Evolutionary conservation across 2,888 invertebrate species (phyloP), one percentile per base, ranked within the genome.

Genomic region (Eulithis testata): DNA sequence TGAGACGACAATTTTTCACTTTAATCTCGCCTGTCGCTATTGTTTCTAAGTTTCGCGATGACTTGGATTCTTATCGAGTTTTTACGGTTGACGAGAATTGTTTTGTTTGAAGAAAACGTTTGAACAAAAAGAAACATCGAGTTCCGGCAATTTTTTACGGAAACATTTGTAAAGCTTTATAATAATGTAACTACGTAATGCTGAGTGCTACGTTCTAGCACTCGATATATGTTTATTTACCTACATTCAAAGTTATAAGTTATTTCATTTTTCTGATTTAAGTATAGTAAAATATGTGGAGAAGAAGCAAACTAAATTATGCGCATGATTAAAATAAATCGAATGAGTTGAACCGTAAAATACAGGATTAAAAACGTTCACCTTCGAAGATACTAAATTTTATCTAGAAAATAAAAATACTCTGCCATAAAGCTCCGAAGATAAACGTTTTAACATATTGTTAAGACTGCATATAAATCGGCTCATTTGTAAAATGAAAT

Each of bases 391-490:
- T 14, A 40, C 9, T 66, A 60, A 52, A 63, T 60, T 50, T 51
- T 56, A 74, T 77, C 72, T 74, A 71, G 72, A 78, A 79, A 76
- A 81, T 80, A 80, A 80, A 77, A 79, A 76, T 73, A 70, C 73
- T 77, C 76, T 75, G 76, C 68, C 71, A 77, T 80, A 80, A 81
- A 77, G 76, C 72, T 70, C 75, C 71, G 77, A 77, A 76, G 77
- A 80, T 82, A 81, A 81, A 77, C 75, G 76, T 79, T 76, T 80
- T 77, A 79, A 77, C 78, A 78, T 80, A 80, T 60, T 69, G 67
- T 76, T 74, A 73, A 74, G 74, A 71, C 77, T 80, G 86, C 82
- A 87, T 87, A 84, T 77, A 86, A 85, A 87, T 85, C 73, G 84
- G 58, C 76, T 84, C 78, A 83, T 86, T 85, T 77, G 65, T 65